A percentile compares a stretch with the other conserved stretches of the same genome.
Evolutionary conservation across 1,140 invertebrate species (phyloP).

Genomic region (Caerostris extrusa): DNA sequence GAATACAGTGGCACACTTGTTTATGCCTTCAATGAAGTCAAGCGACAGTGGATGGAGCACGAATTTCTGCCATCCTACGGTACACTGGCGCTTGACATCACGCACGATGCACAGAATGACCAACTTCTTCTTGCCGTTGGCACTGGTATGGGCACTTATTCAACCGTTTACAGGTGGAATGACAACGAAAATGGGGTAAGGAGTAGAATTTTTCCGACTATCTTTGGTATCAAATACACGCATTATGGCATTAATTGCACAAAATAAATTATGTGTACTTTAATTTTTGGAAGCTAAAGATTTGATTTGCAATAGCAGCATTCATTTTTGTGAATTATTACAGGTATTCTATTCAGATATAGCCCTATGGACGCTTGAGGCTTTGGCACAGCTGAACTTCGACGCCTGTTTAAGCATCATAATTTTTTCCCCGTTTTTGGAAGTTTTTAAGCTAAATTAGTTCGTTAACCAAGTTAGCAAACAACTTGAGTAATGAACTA

Average conservation of each 20-base stretch:
- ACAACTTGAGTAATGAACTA: too few species aligned
- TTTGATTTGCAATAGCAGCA: too few species aligned
- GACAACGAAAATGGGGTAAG: conserved; percentile 38
- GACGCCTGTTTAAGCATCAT: background rate
- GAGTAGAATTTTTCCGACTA: background rate
- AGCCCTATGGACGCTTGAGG: too few species aligned
- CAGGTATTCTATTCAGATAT: too few species aligned
- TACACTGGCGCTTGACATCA: conserved; percentile 48
- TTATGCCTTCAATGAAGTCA: conserved; percentile 44
- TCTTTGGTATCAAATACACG: background rate
- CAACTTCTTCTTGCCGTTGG: conserved; percentile 59
- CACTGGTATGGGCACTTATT: conserved; percentile 58
- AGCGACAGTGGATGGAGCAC: conserved; percentile 49
- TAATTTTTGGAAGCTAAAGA: too few species aligned
- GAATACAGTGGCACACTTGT: conserved; percentile 56
- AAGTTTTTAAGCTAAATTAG: too few species aligned
- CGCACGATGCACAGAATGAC: background rate
- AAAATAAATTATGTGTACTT: too few species aligned
- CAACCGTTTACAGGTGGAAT: conserved; percentile 65
- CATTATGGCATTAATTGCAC: too few species aligned
- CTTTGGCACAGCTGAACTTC: background rate
- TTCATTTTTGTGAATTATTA: too few species aligned
- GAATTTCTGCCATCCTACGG: conserved; percentile 59
- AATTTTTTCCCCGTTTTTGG: too few species aligned
- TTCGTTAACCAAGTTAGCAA: too few species aligned